Evolutionary conservation across 2,113 vertebrate species (phyloP), one percentile per base, ranked within the genome.

Genomic region (Globicephala melas): DNA sequence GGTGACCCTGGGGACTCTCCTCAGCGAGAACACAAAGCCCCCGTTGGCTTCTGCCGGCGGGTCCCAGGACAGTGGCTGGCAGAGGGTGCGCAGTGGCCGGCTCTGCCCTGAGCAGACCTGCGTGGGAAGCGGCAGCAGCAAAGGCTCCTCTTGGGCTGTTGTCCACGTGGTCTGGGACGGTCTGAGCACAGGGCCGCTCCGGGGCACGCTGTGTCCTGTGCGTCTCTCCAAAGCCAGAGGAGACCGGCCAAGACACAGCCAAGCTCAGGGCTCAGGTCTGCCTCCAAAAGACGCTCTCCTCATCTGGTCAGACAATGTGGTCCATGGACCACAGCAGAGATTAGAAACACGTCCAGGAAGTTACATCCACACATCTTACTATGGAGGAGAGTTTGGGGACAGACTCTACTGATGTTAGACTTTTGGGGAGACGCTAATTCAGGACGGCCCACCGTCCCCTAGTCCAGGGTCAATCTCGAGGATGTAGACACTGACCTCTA

Each of bases 121-220:
- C 3, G 0, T 31, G 74, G 73, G 85, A 47, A 8, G 12, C 71
- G 10, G 60, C 79, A 2, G 33, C 3, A 6, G 31, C 70, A 23
- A 81, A 67, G 74, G 38, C 38, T 87, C 67, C 50, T 33, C 26
- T 4, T 5, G 31, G 50, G 62, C 23, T 60, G 11, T 15, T 12
- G 11, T 26, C 47, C 26, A 0, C 1, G 3, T 10, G 15, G 9
- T 17, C n/a, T 67, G 23, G 9, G 21, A 14, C 8, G 2, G 1
- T 67, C n/a, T 60, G 60, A 58, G 62, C 3, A 14, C 14, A 18
- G 28, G 8, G 10, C 41, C 71, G 67, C 38, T 17, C 63, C 6
- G 8, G 28, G 2, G n/a, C 53, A 17, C 3, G 2, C 7, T 5
- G 31, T n/a, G 8, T 36, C 58, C 65, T 10, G 6, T 13, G 53